phyloP scores from a whole-genome alignment of 2,113 vertebrate species.

The Spizaetus ornatus region DNA sequence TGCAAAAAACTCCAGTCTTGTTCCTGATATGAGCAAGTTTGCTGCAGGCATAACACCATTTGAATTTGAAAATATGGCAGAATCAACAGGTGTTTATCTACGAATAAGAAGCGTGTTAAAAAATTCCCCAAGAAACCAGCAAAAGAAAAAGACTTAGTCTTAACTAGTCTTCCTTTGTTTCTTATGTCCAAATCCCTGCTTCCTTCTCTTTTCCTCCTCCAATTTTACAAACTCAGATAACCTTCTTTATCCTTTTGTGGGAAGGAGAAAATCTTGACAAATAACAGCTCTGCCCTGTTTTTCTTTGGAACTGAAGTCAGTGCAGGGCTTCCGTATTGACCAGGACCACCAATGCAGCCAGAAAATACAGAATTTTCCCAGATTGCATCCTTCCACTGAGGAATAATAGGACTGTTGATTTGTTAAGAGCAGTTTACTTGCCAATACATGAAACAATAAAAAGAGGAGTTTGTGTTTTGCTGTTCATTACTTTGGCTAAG shows the following conservation, averaged over 20 bases:
- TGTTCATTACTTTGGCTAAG: slow-evolving; percentile 24
- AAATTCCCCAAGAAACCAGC: slow-evolving; percentile 89
- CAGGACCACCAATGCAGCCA: neutral
- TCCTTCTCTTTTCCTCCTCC: neutral
- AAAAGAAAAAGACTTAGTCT: slow-evolving; percentile 74
- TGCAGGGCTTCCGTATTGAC: neutral
- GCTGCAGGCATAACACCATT: slow-evolving; percentile 91
- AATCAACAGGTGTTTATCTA: slow-evolving; percentile 91
- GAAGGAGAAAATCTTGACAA: neutral
- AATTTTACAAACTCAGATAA: neutral
- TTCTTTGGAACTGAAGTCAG: neutral
- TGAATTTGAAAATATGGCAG: slow-evolving; percentile 92
- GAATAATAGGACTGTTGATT: neutral
- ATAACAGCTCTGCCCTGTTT: neutral
- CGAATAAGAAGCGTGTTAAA: slow-evolving; percentile 88
- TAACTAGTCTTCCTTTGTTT: neutral
- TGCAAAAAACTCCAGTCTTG: slow-evolving; percentile 51
- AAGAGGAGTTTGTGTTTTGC: neutral
- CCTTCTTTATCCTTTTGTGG: neutral
- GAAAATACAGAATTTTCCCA: neutral
- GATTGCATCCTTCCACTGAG: neutral
- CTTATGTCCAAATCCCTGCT: neutral
- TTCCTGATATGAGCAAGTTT: slow-evolving; percentile 93
- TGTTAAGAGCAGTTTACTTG: slow-evolving; percentile 21
- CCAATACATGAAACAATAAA: neutral